phyloP scores from a whole-genome alignment of 2,797 vertebrate species.

The Numenius phaeopus region DNA sequence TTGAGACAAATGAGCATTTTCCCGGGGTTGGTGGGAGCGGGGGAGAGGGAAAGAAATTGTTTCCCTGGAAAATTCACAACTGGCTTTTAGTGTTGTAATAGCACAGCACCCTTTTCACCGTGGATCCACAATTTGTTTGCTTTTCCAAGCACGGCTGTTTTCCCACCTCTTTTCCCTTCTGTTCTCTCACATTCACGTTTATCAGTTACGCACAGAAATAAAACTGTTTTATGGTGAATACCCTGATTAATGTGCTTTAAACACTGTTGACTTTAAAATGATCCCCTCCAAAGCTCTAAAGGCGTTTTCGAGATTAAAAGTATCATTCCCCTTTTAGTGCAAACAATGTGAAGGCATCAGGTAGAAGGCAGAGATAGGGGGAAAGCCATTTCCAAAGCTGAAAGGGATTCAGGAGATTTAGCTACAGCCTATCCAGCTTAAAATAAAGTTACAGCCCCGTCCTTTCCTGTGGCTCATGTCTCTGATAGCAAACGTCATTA shows the following conservation, averaged over 20 bases:
- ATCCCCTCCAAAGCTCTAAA: constrained; percentile 56
- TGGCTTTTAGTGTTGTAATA: neutral
- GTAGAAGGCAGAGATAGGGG: constrained; percentile 45
- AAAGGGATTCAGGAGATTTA: constrained; percentile 68
- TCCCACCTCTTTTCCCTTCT: constrained; percentile 4
- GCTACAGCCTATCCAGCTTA: constrained; percentile 38
- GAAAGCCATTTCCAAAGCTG: constrained; percentile 56
- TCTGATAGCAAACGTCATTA: constrained; percentile 63
- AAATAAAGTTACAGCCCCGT: constrained; percentile 70
- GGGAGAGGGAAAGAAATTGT: neutral
- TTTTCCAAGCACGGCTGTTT: constrained; percentile 6
- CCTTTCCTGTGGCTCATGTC: constrained; percentile 7
- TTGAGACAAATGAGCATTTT: neutral
- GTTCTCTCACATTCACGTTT: neutral
- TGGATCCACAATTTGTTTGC: neutral
- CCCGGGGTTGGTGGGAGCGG: fast-evolving
- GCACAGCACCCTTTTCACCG: neutral
- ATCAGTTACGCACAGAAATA: constrained; percentile 34
- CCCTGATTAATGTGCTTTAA: constrained; percentile 49
- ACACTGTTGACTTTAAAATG: constrained; percentile 30
- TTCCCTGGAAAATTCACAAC: neutral
- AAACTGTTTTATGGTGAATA: constrained; percentile 28
- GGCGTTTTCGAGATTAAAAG: constrained; percentile 57
- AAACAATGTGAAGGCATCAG: constrained; percentile 47
- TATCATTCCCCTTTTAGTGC: constrained; percentile 36